Conservation (phyloP, 2,888 invertebrate species). For the Colostygia pectinataria region DNA sequence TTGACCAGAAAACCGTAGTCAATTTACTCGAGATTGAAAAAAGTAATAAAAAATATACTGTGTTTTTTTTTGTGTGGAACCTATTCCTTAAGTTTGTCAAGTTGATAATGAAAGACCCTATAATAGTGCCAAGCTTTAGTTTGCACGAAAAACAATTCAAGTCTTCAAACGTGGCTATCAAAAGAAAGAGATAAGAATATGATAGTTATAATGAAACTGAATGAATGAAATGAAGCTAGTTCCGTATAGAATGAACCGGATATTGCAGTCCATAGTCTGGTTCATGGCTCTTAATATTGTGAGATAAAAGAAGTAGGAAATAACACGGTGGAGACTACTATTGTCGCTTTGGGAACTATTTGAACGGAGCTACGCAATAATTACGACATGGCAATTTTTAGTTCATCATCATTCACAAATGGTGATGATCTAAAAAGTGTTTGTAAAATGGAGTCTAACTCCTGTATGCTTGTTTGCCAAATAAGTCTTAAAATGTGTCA, state of each 20-base stretch:
- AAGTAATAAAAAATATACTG: no score
- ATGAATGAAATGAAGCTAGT: conserved; percentile 31
- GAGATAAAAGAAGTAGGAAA: conserved; percentile 48
- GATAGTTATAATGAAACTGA: conserved; percentile 49
- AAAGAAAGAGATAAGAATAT: conserved; percentile 55
- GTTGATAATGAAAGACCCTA: no score
- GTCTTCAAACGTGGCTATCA: conserved; percentile 41
- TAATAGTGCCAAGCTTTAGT: background rate
- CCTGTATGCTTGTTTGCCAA: no score
- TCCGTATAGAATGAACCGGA: conserved; percentile 18
- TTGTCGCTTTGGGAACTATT: conserved; percentile 39
- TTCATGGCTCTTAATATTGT: conserved; percentile 40
- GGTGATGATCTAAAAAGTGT: no score
- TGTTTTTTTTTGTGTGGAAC: no score
- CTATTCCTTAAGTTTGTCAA: no score
- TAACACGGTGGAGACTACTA: conserved; percentile 34
- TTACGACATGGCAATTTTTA: no score
- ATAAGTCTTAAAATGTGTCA: no score
- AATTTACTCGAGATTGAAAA: no score
- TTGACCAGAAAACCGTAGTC: no score
- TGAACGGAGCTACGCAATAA: conserved; percentile 3
- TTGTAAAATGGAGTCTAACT: no score
- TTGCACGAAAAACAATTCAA: conserved; percentile 27
- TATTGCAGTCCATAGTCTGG: conserved; percentile 23
- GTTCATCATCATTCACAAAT: no score